A percentile compares a stretch with the other conserved stretches of the same genome.
Conservation (phyloP, 2,113 vertebrate species). For the Notechis scutatus region DNA sequence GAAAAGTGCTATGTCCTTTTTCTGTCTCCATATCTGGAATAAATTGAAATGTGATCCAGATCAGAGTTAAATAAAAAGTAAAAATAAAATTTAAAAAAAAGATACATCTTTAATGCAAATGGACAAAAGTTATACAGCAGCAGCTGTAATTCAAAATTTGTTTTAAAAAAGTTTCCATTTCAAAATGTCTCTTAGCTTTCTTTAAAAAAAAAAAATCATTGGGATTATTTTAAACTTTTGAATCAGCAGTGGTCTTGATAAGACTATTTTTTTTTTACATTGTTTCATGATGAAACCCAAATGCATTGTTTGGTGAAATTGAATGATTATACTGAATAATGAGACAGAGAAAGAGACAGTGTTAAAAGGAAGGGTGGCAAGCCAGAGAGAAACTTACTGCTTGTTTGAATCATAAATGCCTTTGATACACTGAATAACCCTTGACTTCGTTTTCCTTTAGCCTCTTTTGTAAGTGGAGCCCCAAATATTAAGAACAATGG, state of each 20-base stretch:
- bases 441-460: background rate
- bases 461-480: background rate
- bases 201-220: conserved; percentile 52
- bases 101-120: conserved; percentile 64
- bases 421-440: conserved; percentile 10
- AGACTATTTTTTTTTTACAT: conserved; percentile 64
- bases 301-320: conserved; percentile 57
- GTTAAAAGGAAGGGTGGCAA: conserved; percentile 35
- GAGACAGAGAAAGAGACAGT: background rate
- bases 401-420: conserved; percentile 14
- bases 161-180: conserved; percentile 66
- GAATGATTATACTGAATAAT: conserved; percentile 52
- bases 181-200: conserved; percentile 67
- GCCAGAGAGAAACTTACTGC: background rate
- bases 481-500: background rate
- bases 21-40: conserved; percentile 2
- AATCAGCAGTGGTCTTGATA: conserved; percentile 60
- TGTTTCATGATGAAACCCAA: conserved; percentile 62
- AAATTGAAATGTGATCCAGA: background rate
- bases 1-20: background rate
- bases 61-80: conserved; percentile 31
- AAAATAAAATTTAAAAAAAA: conserved; percentile 57
- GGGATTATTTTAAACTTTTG: conserved; percentile 66
- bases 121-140: conserved; percentile 52
- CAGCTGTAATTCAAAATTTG: conserved; percentile 44